phyloP scores from a whole-genome alignment of 2,113 vertebrate species.

The Indri indri region DNA sequence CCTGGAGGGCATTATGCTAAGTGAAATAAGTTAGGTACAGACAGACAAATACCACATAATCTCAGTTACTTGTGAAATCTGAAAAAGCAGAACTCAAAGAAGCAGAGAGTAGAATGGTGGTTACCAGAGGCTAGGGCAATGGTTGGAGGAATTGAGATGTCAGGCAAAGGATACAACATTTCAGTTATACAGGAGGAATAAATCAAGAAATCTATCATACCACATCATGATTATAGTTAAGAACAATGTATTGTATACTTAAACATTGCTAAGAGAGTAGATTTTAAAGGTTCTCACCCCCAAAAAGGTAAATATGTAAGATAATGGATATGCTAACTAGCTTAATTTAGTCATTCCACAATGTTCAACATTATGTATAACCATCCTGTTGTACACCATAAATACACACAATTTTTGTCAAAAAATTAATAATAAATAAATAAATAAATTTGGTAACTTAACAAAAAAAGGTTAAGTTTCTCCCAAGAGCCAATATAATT shows the following conservation, averaged over 20 bases:
- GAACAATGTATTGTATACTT: background rate
- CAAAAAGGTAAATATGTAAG: background rate
- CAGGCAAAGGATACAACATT: background rate
- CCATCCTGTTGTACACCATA: background rate
- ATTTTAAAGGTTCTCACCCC: background rate
- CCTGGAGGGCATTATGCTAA: background rate
- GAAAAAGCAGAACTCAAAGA: background rate
- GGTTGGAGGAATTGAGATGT: background rate
- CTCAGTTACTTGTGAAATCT: background rate
- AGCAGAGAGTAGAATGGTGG: background rate
- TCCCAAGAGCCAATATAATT: background rate
- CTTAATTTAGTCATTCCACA: background rate
- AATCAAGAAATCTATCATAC: too few relatives aligned
- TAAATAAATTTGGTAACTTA: background rate
- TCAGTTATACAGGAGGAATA: background rate
- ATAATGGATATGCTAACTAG: background rate
- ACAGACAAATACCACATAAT: background rate
- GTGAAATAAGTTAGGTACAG: background rate
- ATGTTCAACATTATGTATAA: background rate
- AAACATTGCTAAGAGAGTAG: background rate
- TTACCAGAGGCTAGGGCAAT: accelerated
- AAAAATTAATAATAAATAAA: background rate
- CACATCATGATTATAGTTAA: background rate
- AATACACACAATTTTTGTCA: background rate
- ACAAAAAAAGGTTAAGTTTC: background rate